Evolutionary conservation across 2,113 vertebrate genomes (phyloP).

Genomic region (Ptilorrhoa leucosticta): DNA sequence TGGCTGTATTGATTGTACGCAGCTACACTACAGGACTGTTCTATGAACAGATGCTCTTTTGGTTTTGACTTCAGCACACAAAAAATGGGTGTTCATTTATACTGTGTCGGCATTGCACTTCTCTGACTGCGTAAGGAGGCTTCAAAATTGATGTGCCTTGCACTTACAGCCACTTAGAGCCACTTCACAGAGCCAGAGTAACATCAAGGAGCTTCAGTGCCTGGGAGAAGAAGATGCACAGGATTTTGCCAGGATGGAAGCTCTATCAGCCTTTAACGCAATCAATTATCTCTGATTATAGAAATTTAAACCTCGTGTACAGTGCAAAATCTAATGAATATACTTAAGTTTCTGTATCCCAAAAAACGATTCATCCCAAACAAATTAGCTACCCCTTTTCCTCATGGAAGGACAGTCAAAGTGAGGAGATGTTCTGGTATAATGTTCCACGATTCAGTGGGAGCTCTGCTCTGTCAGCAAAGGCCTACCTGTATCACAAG

Average conservation of each 20-base stretch:
- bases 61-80: background rate
- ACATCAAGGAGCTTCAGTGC: background rate
- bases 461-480: background rate
- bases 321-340: background rate
- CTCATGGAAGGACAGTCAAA: background rate
- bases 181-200: conserved; percentile 4
- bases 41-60: background rate
- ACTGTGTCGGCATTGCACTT: background rate
- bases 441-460: background rate
- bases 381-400: background rate
- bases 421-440: background rate
- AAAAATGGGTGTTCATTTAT: conserved; percentile 5
- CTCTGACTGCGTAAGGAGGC: background rate
- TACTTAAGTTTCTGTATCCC: background rate
- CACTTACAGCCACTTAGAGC: background rate
- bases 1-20: background rate
- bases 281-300: background rate
- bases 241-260: background rate
- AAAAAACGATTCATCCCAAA: background rate
- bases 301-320: background rate
- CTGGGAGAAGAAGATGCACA: background rate
- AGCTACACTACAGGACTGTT: background rate
- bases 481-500: background rate
- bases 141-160: conserved; percentile 20
- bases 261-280: background rate